Evolutionary conservation across 2,113 vertebrate species (phyloP).

Genomic region (Zosterops lateralis): DNA sequence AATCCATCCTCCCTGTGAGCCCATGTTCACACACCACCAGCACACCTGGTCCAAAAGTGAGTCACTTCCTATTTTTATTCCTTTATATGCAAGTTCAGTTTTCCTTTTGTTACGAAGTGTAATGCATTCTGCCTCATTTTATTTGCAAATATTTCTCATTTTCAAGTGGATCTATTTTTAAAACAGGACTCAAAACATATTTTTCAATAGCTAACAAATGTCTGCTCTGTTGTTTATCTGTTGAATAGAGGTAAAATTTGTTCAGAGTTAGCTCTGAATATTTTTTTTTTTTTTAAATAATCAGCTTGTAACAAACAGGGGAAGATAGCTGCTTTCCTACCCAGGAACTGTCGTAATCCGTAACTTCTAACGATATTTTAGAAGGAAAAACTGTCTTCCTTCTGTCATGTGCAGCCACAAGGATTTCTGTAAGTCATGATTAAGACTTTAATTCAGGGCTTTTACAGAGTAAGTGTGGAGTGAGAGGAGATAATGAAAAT

Average conservation of each 20-base stretch:
- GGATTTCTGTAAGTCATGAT: slow-evolving; percentile 53
- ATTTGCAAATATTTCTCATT: slow-evolving; percentile 44
- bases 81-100: not conserved
- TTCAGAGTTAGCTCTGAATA: slow-evolving; percentile 17
- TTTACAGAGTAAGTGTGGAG: not conserved
- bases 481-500: slow-evolving; percentile 12
- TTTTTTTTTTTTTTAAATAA: not conserved
- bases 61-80: not conserved
- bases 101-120: not conserved
- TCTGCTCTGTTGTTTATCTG: not conserved
- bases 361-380: slow-evolving; percentile 13
- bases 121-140: slow-evolving; percentile 7
- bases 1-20: fast-evolving
- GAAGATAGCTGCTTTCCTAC: not conserved
- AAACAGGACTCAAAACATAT: not conserved
- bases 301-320: slow-evolving; percentile 21
- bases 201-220: slow-evolving; percentile 14
- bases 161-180: slow-evolving; percentile 39
- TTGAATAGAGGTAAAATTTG: not conserved
- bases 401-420: slow-evolving; percentile 42
- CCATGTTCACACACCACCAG: not conserved
- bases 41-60: not conserved
- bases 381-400: slow-evolving; percentile 4
- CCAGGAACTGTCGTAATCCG: not conserved
- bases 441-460: slow-evolving; percentile 38